Percentiles rank a stretch among this genome's conserved stretches.
Evolutionary conservation across 64 coral and sea anemone genomes (phyloP).

Genomic region (Actinia tenebrosa): DNA sequence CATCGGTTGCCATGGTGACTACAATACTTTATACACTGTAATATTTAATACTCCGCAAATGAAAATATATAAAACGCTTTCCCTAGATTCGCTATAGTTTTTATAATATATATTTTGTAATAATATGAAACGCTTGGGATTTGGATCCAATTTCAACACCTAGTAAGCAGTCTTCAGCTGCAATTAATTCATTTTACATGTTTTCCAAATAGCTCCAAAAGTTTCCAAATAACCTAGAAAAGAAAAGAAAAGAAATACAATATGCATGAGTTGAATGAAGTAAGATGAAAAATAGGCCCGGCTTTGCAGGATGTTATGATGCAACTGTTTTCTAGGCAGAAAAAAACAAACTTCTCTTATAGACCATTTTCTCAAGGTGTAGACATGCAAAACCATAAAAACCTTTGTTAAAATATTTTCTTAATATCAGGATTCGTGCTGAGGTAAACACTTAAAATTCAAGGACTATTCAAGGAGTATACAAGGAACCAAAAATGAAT

Average conservation of each 20-base stretch:
- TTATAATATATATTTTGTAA: background rate
- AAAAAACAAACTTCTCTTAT: too few relatives aligned
- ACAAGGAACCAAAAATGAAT: too few relatives aligned
- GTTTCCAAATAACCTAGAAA: slow-evolving; percentile 20
- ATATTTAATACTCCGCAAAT: slow-evolving; percentile 19
- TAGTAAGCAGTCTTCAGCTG: background rate
- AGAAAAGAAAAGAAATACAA: background rate
- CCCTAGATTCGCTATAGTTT: slow-evolving; percentile 11
- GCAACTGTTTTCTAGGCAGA: too few relatives aligned
- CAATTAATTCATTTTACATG: slow-evolving; percentile 13
- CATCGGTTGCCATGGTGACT: slow-evolving; percentile 26
- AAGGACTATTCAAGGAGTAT: too few relatives aligned
- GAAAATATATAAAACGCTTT: slow-evolving; percentile 30
- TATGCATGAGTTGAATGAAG: background rate
- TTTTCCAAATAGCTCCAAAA: slow-evolving; percentile 20
- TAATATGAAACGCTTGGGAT: slow-evolving; percentile 7
- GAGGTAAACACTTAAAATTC: too few relatives aligned
- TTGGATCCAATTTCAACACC: slow-evolving; percentile 6
- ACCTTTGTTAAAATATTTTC: too few relatives aligned
- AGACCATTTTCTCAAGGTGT: too few relatives aligned
- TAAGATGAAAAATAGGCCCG: too few relatives aligned
- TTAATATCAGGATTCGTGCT: too few relatives aligned
- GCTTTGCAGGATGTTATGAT: too few relatives aligned
- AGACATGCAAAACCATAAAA: too few relatives aligned
- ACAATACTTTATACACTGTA: slow-evolving; percentile 21